Conservation (phyloP, 1,140 invertebrate species). For the Diachasmimorpha longicaudata region DNA sequence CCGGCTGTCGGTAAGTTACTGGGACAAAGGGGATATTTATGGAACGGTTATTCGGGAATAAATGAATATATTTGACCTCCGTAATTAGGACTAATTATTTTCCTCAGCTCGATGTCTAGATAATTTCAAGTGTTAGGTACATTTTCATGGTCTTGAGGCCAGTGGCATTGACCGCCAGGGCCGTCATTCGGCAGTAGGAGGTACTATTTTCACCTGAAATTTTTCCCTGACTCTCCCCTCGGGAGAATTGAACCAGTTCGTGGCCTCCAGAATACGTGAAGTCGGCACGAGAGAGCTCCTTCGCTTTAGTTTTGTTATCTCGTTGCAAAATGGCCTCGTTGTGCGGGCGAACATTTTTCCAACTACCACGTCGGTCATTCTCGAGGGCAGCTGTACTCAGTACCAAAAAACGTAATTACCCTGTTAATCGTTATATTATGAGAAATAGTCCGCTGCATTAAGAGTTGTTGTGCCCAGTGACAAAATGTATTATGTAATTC, state of each 20-base stretch:
- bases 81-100: too few relatives aligned
- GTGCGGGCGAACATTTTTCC: constrained; percentile 61
- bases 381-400: constrained; percentile 43
- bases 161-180: too few relatives aligned
- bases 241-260: background rate
- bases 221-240: too few relatives aligned
- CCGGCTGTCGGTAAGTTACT: too few relatives aligned
- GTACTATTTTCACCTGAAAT: too few relatives aligned
- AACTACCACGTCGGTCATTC: constrained; percentile 60
- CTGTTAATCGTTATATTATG: background rate
- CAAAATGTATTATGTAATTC: constrained; percentile 13
- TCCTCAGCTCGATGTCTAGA: too few relatives aligned
- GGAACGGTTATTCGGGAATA: too few relatives aligned
- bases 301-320: background rate
- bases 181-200: too few relatives aligned
- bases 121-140: too few relatives aligned
- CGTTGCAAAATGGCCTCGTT: constrained; percentile 66
- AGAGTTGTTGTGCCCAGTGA: background rate
- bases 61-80: too few relatives aligned
- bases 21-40: too few relatives aligned
- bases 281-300: background rate
- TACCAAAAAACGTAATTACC: constrained; percentile 40
- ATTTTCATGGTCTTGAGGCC: too few relatives aligned
- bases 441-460: background rate
- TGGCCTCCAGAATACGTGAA: background rate